phyloP scores from a whole-genome alignment of 2,113 vertebrate species.

The Sclerurus mexicanus region DNA sequence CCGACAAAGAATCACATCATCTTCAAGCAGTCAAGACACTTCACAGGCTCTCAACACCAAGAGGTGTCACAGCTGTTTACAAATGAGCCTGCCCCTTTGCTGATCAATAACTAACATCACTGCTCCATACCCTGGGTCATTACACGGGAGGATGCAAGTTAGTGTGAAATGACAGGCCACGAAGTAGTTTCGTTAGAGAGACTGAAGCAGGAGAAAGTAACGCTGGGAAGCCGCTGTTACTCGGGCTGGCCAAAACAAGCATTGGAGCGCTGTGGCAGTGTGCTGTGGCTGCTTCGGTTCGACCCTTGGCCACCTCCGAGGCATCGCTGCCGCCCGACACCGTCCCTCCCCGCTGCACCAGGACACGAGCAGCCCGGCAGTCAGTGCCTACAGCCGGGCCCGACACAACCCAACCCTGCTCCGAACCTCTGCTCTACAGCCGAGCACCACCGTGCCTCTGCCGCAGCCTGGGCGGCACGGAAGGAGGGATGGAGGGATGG shows the following conservation, averaged over 20 bases:
- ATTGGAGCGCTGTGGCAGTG: neutral
- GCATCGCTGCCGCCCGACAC: neutral
- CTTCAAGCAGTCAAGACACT: neutral
- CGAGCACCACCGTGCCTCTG: neutral
- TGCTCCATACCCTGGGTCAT: rapidly evolving
- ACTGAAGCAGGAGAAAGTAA: rapidly evolving
- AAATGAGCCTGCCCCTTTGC: rapidly evolving
- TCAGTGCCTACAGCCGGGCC: neutral
- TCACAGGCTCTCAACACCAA: neutral
- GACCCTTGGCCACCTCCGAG: rapidly evolving
- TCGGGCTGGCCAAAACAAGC: neutral
- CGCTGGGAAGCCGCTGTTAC: rapidly evolving
- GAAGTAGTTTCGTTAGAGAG: neutral
- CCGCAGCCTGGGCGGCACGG: neutral
- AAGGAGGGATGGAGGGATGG: too few relatives aligned
- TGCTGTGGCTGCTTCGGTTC: neutral
- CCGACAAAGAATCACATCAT: neutral
- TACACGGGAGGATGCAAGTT: rapidly evolving
- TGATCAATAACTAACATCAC: rapidly evolving
- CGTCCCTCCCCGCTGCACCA: too few relatives aligned
- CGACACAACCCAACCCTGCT: too few relatives aligned
- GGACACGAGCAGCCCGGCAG: too few relatives aligned
- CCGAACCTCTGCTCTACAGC: neutral
- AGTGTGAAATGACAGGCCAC: rapidly evolving
- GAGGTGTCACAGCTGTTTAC: too few relatives aligned